phyloP scores from a whole-genome alignment of 2,888 invertebrate genomes.

The Liopterus haemorrhoidalis region DNA sequence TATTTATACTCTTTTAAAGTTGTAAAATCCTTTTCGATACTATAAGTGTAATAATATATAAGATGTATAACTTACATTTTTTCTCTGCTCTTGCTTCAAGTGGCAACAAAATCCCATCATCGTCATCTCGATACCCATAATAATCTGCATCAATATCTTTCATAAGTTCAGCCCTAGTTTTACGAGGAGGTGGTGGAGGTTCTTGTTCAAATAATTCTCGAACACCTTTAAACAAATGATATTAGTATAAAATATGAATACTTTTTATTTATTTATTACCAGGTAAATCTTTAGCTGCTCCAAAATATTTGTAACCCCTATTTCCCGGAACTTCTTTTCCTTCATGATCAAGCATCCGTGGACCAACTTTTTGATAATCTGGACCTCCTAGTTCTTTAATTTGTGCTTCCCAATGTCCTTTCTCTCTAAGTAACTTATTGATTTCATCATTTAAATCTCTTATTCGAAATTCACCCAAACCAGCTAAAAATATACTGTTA shows the following conservation, averaged over 20 bases:
- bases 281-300: constrained; percentile 95
- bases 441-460: constrained; percentile 99
- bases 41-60: constrained; percentile 4
- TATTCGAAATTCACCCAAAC: constrained; percentile 97
- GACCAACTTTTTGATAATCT: constrained; percentile 86
- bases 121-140: constrained; percentile 98
- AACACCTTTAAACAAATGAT: constrained; percentile 57
- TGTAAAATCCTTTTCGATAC: background rate
- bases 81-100: constrained; percentile 77
- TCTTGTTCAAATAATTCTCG: constrained; percentile 96
- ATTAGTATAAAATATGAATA: background rate
- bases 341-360: constrained; percentile 88
- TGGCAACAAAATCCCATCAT: constrained; percentile 90
- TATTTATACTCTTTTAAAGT: no score
- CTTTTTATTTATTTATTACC: constrained; percentile 52
- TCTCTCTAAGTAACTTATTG: constrained; percentile 92
- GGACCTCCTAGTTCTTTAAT: constrained; percentile 93
- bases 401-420: constrained; percentile 96
- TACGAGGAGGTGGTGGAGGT: constrained; percentile 81
- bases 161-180: constrained; percentile 95
- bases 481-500: constrained; percentile 55
- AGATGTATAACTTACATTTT: constrained; percentile 47
- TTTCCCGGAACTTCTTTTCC: constrained; percentile 97
- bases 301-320: constrained; percentile 97
- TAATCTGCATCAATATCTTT: constrained; percentile 97